Evolutionary conservation across 1,140 invertebrate genomes (phyloP).

Genomic region (Hycleus phaleratus): DNA sequence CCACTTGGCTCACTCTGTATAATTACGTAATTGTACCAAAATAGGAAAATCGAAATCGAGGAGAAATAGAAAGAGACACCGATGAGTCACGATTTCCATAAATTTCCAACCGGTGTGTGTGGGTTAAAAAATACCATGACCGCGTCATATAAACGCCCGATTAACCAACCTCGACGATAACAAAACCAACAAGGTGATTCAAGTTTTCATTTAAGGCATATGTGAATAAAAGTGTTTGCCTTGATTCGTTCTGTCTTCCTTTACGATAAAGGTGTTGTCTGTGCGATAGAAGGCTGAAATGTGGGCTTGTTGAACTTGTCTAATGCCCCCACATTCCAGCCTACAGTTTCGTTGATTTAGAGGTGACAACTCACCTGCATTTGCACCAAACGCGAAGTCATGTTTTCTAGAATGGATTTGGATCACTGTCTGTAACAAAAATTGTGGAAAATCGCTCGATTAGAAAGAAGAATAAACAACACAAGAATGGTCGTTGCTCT

Average conservation of each 20-base stretch:
- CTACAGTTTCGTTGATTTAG: slow-evolving; percentile 16
- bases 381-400: background rate
- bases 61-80: background rate
- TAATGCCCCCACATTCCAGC: background rate
- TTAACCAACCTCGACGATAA: slow-evolving; percentile 18
- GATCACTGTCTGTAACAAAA: too few species aligned
- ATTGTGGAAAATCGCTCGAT: too few species aligned
- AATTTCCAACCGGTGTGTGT: too few species aligned
- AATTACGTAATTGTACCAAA: slow-evolving; percentile 19
- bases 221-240: background rate
- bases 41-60: slow-evolving; percentile 13
- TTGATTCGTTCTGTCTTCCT: too few species aligned
- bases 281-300: background rate
- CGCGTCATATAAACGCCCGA: slow-evolving; percentile 9
- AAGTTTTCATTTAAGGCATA: background rate
- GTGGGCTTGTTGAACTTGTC: background rate
- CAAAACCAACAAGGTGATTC: slow-evolving; percentile 7
- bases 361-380: background rate
- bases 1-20: too few species aligned
- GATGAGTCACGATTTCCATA: slow-evolving; percentile 13
- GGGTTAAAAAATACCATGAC: slow-evolving; percentile 3
- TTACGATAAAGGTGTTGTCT: background rate
- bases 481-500: too few species aligned
- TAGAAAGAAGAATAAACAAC: too few species aligned
- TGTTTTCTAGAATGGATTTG: background rate